Evolutionary conservation across 2,113 vertebrate species (phyloP), one percentile per base, ranked within the genome.

Genomic region (Hylia prasina): DNA sequence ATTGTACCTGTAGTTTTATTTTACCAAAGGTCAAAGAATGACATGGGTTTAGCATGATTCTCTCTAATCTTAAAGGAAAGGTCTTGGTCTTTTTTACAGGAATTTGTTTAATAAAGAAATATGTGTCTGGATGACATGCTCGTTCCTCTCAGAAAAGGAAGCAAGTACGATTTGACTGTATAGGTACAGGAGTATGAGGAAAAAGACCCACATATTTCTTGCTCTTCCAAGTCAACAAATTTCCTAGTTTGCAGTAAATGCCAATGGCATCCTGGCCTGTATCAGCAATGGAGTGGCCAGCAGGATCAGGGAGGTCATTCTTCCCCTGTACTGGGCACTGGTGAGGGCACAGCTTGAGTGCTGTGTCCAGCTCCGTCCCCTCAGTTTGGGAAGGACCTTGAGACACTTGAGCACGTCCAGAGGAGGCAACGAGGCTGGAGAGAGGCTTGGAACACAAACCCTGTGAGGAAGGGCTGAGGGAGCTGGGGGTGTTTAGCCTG

Each of bases 1-100:
- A 56, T 80, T 88, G 60, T 93, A 81, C 47, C 78, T 75, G 24
- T 84, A 60, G 64, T 92, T 94, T 97, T 92, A 87, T 39, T 87
- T 82, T 50, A 50, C n/a, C 45, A 77, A 92, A 96, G 93, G n/a
- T 48, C 86, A 94, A 91, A 73, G 40, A 66, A 82, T 19, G 27
- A 45, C 31, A 42, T 61, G 39, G 65, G 13, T 48, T 35, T 88
- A 79, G 69, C 35, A 90, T 77, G 53, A 61, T 90, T 89, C 51
- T 35, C 76, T 95, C 78, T 93, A 53, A 87, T 68, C 45, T 91
- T 77, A 79, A 89, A 78, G 31, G 53, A 68, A 79, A 69, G 25
- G 37, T 78, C 40, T 82, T 27, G 22, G 17, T 71, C 57, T 82
- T 57, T 63, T 70, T 17, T 64, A 30, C 3, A 27, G 44, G 15